These are phyloP conservation scores for Brenthis ino DNA, from an alignment of 2,888 invertebrate species.

Conservation along the genomic window DNA sequence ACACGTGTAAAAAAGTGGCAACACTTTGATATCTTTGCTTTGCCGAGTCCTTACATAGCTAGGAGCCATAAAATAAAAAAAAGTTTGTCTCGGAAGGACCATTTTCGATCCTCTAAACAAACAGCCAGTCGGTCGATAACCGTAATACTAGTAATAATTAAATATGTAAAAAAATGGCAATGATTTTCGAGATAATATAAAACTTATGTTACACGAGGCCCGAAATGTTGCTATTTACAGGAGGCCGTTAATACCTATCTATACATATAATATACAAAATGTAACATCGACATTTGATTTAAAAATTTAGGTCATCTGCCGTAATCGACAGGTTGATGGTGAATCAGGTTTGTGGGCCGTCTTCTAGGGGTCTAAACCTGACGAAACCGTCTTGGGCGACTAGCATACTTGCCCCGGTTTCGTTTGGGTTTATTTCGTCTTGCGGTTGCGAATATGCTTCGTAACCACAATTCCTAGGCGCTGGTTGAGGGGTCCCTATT, in stretches of 20 bases:
- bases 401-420: constrained; percentile 88
- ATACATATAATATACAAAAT: constrained; percentile 70
- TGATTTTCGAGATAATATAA: constrained; percentile 45
- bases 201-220: constrained; percentile 49
- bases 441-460: constrained; percentile 81
- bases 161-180: constrained; percentile 46
- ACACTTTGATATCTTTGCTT: constrained; percentile 19
- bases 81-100: constrained; percentile 1
- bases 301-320: constrained; percentile 72
- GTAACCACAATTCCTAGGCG: constrained; percentile 73
- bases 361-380: constrained; percentile 89
- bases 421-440: constrained; percentile 73
- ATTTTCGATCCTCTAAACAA: not conserved
- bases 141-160: constrained; percentile 36
- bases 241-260: constrained; percentile 66
- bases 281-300: constrained; percentile 44
- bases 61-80: too few relatives aligned
- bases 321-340: constrained; percentile 64
- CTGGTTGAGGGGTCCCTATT: constrained; percentile 76
- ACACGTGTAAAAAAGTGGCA: constrained; percentile 36
- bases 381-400: constrained; percentile 96
- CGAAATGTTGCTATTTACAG: constrained; percentile 70
- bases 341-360: constrained; percentile 77
- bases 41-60: too few relatives aligned
- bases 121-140: constrained; percentile 27